Evolutionary conservation across 2,888 invertebrate species (phyloP).

Genomic region (Hypercompe scribonia): DNA sequence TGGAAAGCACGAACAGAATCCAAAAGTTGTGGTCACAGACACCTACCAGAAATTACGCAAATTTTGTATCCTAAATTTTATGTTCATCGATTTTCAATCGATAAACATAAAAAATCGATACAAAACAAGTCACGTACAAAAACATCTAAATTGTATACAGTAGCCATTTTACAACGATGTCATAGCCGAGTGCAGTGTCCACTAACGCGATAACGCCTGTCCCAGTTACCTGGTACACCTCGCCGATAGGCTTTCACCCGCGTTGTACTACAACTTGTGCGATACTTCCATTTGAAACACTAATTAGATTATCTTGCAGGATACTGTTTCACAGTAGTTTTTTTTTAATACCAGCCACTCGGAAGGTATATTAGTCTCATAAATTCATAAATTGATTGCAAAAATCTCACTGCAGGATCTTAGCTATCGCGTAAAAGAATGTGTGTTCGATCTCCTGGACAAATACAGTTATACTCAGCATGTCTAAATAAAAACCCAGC

Average conservation of each 20-base stretch:
- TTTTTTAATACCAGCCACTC: not conserved
- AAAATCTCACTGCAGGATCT: not conserved
- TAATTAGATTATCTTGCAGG: constrained; percentile 18
- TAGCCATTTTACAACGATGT: not conserved
- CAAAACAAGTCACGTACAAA: not conserved
- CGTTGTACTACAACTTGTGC: constrained; percentile 12
- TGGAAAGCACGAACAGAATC: no score
- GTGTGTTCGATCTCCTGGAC: no score
- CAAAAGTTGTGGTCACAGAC: no score
- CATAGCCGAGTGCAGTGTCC: constrained; percentile 45
- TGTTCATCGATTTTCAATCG: not conserved
- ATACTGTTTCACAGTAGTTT: not conserved
- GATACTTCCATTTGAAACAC: constrained; percentile 6
- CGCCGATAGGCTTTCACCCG: constrained; percentile 61
- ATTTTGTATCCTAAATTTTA: not conserved
- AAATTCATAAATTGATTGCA: not conserved
- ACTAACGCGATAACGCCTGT: constrained; percentile 78
- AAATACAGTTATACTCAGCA: no score
- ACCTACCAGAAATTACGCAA: not conserved
- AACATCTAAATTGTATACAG: not conserved
- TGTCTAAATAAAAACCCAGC: no score
- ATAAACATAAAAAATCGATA: not conserved
- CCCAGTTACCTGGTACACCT: constrained; percentile 76
- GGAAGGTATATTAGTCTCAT: not conserved
- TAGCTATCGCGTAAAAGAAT: no score